Conservation (phyloP, 2,888 invertebrate genomes). For the Eupelmus urozonus region DNA sequence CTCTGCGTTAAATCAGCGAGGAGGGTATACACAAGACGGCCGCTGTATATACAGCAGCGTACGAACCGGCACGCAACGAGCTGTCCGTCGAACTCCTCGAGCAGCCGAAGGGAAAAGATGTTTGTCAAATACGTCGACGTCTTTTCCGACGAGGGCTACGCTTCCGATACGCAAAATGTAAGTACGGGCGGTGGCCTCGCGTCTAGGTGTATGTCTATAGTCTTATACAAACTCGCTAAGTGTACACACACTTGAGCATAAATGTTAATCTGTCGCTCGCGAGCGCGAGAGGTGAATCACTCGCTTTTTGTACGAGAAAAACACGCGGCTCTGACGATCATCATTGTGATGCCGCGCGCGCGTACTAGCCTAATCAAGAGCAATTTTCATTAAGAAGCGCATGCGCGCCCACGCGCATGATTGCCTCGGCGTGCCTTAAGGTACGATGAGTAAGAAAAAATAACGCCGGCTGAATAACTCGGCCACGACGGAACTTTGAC, state of each 20-base stretch:
- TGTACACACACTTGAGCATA: too few species aligned
- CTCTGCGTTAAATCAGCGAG: too few species aligned
- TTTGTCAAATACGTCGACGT: slow-evolving; percentile 67
- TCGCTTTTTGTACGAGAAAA: not conserved
- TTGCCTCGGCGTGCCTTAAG: not conserved
- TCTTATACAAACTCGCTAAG: too few species aligned
- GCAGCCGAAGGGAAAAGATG: slow-evolving; percentile 55
- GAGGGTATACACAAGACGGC: too few species aligned
- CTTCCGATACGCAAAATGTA: slow-evolving; percentile 60
- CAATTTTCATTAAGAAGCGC: slow-evolving; percentile 38
- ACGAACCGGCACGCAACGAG: too few species aligned
- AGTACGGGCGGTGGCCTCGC: not conserved
- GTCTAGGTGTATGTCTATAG: too few species aligned
- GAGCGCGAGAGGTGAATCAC: slow-evolving; percentile 25
- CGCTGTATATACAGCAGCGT: too few species aligned
- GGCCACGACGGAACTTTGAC: too few species aligned
- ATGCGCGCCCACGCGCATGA: not conserved
- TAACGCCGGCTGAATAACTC: too few species aligned
- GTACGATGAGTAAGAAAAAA: too few species aligned
- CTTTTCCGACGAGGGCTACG: slow-evolving; percentile 67
- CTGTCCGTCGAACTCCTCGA: not conserved
- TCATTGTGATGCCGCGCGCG: slow-evolving; percentile 2
- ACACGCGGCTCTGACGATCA: too few species aligned
- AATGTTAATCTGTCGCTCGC: too few species aligned
- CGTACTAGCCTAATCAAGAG: slow-evolving; percentile 24